Percentiles rank a stretch among this genome's conserved stretches.
phyloP scores from a whole-genome alignment of 2,113 vertebrate genomes.

The Macrotis lagotis region DNA sequence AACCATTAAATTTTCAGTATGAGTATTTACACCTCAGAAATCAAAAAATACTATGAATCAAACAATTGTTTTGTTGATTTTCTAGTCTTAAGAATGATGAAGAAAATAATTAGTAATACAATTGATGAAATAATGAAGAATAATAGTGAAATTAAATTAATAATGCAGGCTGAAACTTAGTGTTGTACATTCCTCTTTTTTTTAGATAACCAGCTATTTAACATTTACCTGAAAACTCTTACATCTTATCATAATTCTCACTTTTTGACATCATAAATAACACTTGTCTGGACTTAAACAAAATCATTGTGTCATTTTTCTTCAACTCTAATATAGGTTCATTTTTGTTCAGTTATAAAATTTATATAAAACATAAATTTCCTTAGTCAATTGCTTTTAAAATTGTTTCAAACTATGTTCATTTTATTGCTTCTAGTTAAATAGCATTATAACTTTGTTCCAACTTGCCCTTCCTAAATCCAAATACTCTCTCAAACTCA shows the following conservation, averaged over 20 bases:
- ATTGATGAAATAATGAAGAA: no score
- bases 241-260: neutral
- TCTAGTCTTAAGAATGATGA: neutral
- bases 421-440: neutral
- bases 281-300: neutral
- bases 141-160: neutral
- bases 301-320: neutral
- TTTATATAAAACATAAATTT: neutral
- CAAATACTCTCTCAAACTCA: neutral
- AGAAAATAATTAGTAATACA: neutral
- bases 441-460: neutral
- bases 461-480: neutral
- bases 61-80: neutral
- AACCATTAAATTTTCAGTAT: neutral
- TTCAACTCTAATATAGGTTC: neutral
- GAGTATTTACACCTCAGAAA: neutral
- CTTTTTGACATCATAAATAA: neutral
- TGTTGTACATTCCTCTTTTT: neutral
- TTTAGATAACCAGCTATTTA: neutral
- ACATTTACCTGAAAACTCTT: neutral
- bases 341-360: neutral
- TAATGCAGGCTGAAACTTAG: neutral
- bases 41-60: neutral
- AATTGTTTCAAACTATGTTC: accelerated
- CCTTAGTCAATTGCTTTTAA: accelerated